Evolutionary conservation across 2,113 vertebrate genomes (phyloP), one percentile per base, ranked within the genome.

Genomic region (Dissostichus mawsoni): DNA sequence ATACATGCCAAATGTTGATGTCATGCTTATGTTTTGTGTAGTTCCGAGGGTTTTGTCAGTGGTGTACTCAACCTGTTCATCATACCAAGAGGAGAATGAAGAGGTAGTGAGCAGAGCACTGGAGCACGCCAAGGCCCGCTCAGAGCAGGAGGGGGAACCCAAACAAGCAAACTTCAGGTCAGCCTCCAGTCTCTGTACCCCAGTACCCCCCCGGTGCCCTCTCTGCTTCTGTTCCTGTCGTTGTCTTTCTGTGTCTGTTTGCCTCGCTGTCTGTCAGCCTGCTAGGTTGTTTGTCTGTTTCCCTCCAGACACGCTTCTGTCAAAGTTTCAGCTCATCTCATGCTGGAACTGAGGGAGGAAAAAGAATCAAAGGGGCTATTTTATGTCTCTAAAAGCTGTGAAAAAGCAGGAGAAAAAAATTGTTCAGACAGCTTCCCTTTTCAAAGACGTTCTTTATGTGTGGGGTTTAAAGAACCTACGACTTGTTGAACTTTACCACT

Each of bases 21-120:
- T 0, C 20, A 8, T 41, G 53, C 25, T n/a, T 4, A 11, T 1
- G 0, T 77, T 88, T 80, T 92, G 58, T 86, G 62, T 29, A 87
- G 97, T 99, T 92, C 83, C 92, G 4, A 94, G 95, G 92, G 95
- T 95, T 69, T 88, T 94, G 91, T 93, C 94, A 9, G 87, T 98
- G 87, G 95, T 98, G 61, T 98, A 98, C 85, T 94, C 96, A 36
- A 99, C 97, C 16, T 97, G 95, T 69, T 99, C 97, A 0, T 44
- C 95, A 61, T 95, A 96, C 87, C 81, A 93, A 63, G 95, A 97
- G 90, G 97, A 99, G 95, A 99, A 98, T 20, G 96, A 96, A 83
- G 86, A 77, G 16, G 90, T 97, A 45, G 91, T 98, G 81, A 91
- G 85, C 52, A 94, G 94, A 81, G 96, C 95, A 16, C 89, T 98